Evolutionary conservation across 2,888 invertebrate species (phyloP).

Genomic region (Shargacucullia verbasci): DNA sequence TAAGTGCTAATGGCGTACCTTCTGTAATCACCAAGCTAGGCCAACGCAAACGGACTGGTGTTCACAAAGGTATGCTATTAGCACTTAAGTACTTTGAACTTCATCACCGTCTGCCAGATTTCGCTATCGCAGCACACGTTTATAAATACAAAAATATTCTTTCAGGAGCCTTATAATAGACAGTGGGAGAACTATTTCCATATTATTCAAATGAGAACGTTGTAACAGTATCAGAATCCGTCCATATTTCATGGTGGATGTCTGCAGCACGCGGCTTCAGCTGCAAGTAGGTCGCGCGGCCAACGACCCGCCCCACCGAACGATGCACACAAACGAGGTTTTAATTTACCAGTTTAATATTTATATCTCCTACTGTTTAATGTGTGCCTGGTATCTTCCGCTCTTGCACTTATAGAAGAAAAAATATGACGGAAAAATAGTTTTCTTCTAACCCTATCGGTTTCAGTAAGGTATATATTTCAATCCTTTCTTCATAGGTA

Average conservation of each 20-base stretch:
- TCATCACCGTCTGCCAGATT: too few relatives aligned
- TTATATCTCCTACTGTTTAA: slow-evolving; percentile 45
- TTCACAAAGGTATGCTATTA: too few relatives aligned
- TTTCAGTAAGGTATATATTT: too few relatives aligned
- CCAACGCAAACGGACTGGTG: too few relatives aligned
- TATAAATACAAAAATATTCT: background rate
- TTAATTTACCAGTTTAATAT: slow-evolving; percentile 54
- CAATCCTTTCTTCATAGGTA: slow-evolving; percentile 1
- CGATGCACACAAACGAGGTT: slow-evolving; percentile 55
- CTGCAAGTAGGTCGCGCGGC: slow-evolving; percentile 66
- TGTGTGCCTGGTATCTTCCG: slow-evolving; percentile 37
- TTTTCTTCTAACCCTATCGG: too few relatives aligned
- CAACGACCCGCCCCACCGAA: slow-evolving; percentile 57
- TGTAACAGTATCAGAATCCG: slow-evolving; percentile 51
- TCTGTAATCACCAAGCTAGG: too few relatives aligned
- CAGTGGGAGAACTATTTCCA: slow-evolving; percentile 43
- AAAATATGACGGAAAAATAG: too few relatives aligned
- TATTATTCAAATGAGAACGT: slow-evolving; percentile 47
- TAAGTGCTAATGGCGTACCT: too few relatives aligned
- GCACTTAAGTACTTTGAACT: too few relatives aligned
- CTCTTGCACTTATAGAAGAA: slow-evolving; percentile 5
- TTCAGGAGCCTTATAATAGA: slow-evolving; percentile 17
- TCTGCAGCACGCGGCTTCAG: slow-evolving; percentile 55
- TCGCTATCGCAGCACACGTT: too few relatives aligned
- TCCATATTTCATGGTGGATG: slow-evolving; percentile 56